Conservation (phyloP, 2,888 invertebrate genomes). For the Euplexia lucipara region DNA sequence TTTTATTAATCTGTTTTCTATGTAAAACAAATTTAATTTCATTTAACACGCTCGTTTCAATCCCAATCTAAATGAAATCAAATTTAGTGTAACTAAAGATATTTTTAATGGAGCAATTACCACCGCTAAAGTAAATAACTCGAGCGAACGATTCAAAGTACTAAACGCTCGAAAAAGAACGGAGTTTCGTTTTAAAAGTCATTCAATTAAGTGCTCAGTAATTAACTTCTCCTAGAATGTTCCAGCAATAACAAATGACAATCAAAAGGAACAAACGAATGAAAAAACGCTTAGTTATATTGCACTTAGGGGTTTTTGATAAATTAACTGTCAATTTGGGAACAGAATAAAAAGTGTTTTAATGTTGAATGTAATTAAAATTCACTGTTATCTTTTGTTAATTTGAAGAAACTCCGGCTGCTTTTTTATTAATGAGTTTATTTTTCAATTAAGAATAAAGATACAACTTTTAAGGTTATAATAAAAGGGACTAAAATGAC, state of each 20-base stretch:
- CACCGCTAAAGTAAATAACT: conserved; percentile 46
- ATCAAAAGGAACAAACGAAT: conserved; percentile 37
- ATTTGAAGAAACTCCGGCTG: conserved; percentile 9
- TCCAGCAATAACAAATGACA: conserved; percentile 50
- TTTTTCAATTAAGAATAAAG: conserved; percentile 35
- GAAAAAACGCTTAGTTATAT: conserved; percentile 41
- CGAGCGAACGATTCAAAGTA: conserved; percentile 24
- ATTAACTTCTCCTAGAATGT: conserved; percentile 54
- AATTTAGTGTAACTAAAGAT: conserved; percentile 46
- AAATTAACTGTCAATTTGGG: conserved; percentile 50
- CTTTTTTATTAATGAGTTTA: conserved; percentile 27
- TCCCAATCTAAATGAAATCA: conserved; percentile 29
- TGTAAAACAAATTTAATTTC: conserved; percentile 7
- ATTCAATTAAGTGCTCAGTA: conserved; percentile 57
- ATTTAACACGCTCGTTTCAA: conserved; percentile 20
- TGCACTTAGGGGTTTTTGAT: conserved; percentile 40
- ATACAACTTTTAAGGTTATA: not conserved
- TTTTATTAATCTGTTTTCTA: not conserved
- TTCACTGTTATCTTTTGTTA: conserved; percentile 31
- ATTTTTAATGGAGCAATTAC: conserved; percentile 51
- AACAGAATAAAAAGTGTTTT: conserved; percentile 31
- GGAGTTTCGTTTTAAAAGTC: conserved; percentile 49
- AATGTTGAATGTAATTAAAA: conserved; percentile 37
- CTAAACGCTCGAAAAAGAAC: conserved; percentile 47
- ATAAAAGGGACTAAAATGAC: too few relatives aligned